phyloP scores from a whole-genome alignment of 2,888 invertebrate genomes.

The Phania funesta region DNA sequence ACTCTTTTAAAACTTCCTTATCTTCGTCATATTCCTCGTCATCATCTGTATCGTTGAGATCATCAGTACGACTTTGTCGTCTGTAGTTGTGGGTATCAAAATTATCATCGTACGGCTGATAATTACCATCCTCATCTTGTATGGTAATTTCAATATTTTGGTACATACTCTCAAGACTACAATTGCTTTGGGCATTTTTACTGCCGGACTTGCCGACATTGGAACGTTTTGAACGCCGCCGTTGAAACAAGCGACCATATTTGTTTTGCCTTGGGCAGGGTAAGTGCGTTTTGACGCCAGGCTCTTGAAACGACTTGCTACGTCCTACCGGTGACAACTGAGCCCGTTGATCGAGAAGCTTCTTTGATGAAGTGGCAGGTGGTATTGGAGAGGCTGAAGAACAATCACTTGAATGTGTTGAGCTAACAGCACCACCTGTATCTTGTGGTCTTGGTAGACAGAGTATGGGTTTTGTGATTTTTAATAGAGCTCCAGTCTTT shows the following conservation, averaged over 20 bases:
- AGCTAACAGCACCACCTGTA: conserved; percentile 71
- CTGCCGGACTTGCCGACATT: conserved; percentile 58
- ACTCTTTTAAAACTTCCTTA: conserved; percentile 49
- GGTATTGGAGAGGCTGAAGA: conserved; percentile 75
- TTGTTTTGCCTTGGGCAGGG: conserved; percentile 74
- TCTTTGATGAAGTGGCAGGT: conserved; percentile 28
- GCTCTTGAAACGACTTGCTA: conserved; percentile 80
- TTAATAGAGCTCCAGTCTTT: conserved; percentile 76
- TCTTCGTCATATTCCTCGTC: conserved; percentile 61
- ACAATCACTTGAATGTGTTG: conserved; percentile 77
- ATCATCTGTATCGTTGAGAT: conserved; percentile 64
- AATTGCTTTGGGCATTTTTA: conserved; percentile 73
- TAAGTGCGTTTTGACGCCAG: conserved; percentile 73
- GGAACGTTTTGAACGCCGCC: conserved; percentile 77
- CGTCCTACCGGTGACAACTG: conserved; percentile 76
- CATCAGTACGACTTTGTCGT: conserved; percentile 54
- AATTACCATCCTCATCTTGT: conserved; percentile 79
- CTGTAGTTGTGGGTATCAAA: conserved; percentile 70
- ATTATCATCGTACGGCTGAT: conserved; percentile 78
- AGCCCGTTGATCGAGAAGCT: conserved; percentile 21
- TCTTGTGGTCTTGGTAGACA: conserved; percentile 69
- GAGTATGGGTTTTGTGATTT: conserved; percentile 72
- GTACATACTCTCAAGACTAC: conserved; percentile 77
- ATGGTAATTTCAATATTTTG: conserved; percentile 80
- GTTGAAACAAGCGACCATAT: conserved; percentile 77